Evolutionary conservation across 2,888 invertebrate genomes (phyloP), one percentile per base, ranked within the genome.

Genomic region (Andrena fulva): DNA sequence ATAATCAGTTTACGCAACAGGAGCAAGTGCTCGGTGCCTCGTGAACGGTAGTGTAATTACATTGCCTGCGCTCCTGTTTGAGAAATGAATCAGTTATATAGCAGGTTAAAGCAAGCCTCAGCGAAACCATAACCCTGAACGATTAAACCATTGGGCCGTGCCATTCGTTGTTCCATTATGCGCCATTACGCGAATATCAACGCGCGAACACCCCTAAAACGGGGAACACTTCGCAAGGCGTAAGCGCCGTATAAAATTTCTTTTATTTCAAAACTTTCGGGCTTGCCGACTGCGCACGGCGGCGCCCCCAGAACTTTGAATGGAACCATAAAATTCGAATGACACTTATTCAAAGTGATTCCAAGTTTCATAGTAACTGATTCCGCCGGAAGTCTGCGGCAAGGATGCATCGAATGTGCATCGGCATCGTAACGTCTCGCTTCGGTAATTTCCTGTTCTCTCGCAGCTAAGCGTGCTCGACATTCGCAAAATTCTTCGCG

Each of bases 351-450:
- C 48, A 70, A 59, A 48, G 59, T 35, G 59, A 24, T 60, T 42
- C 35, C 42, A 70, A 70, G 70, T 59, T 70, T 48, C 70, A n/a
- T 70, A 20, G 27, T 60, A 60, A 48, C 50, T 56, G 59, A 70
- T 70, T 48, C 27, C n/a, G 12, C 12, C 20, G 54, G 27, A 48
- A 60, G 29, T 59, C 16, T 33, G 33, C 20, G 33, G 33, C 33
- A 33, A 20, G 63, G 42, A 42, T 63, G 29, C 56, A 24, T 48
- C 29, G 42, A 59, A 59, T 48, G 48, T 29, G 42, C 59, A 48
- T 48, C 24, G 59, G 12, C 33, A 42, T 48, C 42, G 16, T 59
- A 70, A 70, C 29, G 29, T 31, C 56, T 48, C 42, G 70, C 27
- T 42, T 60, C 35, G 24, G 12, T 54, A 16, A 60, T 48, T 60